Base-by-base conservation (phyloP, 1,140 invertebrate species). In the Drosophila malerkotliana region DNA sequence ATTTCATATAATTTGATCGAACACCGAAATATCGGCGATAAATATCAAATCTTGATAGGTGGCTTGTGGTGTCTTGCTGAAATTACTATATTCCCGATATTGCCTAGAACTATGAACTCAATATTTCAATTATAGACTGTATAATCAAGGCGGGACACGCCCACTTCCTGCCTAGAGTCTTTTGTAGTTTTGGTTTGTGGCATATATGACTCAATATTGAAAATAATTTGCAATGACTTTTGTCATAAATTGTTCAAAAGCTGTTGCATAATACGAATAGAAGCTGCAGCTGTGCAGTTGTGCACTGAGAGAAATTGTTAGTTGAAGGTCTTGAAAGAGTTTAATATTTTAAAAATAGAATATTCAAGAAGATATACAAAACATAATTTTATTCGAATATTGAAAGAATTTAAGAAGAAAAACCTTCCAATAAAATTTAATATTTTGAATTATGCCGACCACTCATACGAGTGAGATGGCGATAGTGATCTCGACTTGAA, bases 191-290 rank as follows among this genome's bases (percentile, higher is more conserved):
- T 64, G 1, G 18, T 18, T 64, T 58, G 14, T 18, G 44, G 44
- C 44, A 47, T 44, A 71, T 67, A 81, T 81, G 78, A 81, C 78
- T 81, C 78, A 81, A 81, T 81, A 81, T 81, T 81, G 73, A 81
- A 81, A 81, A 81, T 81, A 81, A 81, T 81, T 81, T 81, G 78
- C 81, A 71, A 63, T 71, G 61, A 79, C 58, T 79, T 84, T 83
- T 68, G 80, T 76, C 80, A 84, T 83, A 83, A 83, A 83, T 83
- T 75, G 72, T 75, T 75, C 72, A 79, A 83, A 82, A 7, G 55
- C 41, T 57, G 48, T 83, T 83, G 79, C 79, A 83, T 83, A 83
- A 83, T 82, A 61, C 74, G 57, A 74, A 44, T 67, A 61, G 21
- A 47, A 72, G 68, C 77, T 80, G 77, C 79, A 72, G 69, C 79